Base-by-base conservation (phyloP, 35 echinoderm and acorn worm genomes). In the Anneissia japonica region DNA sequence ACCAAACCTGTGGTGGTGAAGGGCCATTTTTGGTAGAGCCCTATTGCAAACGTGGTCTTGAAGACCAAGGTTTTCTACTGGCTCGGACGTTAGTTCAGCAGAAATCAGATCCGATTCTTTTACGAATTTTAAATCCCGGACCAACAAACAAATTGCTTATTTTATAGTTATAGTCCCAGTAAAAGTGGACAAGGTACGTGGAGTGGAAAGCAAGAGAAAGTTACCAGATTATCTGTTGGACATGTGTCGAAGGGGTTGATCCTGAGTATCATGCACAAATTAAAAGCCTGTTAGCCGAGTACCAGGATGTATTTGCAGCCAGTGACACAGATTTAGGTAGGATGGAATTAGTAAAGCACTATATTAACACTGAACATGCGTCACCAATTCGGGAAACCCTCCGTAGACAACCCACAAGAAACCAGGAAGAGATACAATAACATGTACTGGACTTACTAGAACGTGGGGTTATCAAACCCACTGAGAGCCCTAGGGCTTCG, bases 401-500 rank as follows among this genome's bases (percentile, higher is more conserved):
- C n/a, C n/a, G n/a, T n/a, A n/a, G 81, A 45, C 45, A 38, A 30
- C 64, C 81, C 28, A 38, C 81, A 19, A 83, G 29, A 30, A 84
- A 75, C 80, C 35, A 81, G 46, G 30, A 21, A 43, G 82, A 84
- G 28, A 45, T 79, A 6, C 72, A 90, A 35, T 14, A 38, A 35
- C 74, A 93, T 31, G 32, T 88, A 39, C 81, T 84, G 46, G 46
- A 93, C n/a, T 46, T 93, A n/a, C 79, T 92, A 21, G 9, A 84
- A 46, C 46, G 79, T 28, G 85, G 34, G 7, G 76, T 87, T 26
- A 83, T 88, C 79, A 41, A 82, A 77, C 33, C 30, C 19, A 77
- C 46, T 72, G 40, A 73, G 39, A 89, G 82, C 39, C 91, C 91
- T 30, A 89, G 87, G 87, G 87, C 91, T 32, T 51, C 87, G 33